These are phyloP conservation scores for Bellardia bayeri DNA, from an alignment of 2,888 invertebrate genomes.

Conservation along the genomic window DNA sequence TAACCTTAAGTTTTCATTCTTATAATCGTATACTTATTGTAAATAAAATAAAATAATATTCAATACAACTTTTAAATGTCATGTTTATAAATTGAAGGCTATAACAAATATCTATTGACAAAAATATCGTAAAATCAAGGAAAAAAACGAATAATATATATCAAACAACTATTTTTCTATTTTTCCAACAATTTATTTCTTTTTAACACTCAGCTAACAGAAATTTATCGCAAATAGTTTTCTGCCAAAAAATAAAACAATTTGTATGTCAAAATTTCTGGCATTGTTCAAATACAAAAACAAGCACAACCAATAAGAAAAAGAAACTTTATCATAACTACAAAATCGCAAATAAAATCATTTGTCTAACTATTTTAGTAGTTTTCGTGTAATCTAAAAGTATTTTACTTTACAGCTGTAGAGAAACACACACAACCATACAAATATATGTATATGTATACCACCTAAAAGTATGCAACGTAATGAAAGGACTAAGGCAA, in stretches of 20 bases:
- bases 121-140: background rate
- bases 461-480: constrained; percentile 26
- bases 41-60: background rate
- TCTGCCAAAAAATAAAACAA: constrained; percentile 10
- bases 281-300: background rate
- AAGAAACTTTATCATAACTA: constrained; percentile 60
- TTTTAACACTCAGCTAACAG: constrained; percentile 13
- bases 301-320: background rate
- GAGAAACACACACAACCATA: background rate
- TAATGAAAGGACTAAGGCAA: constrained; percentile 29
- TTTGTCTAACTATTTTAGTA: constrained; percentile 57
- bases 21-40: background rate
- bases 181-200: constrained; percentile 17
- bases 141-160: too few relatives aligned
- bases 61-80: background rate
- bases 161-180: background rate
- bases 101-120: background rate
- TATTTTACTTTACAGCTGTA: constrained; percentile 1
- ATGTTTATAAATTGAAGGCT: too few relatives aligned
- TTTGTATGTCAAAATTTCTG: constrained; percentile 32
- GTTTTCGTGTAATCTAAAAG: constrained; percentile 10
- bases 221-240: constrained; percentile 22
- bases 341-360: constrained; percentile 59
- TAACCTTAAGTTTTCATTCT: background rate
- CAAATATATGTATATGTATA: background rate